Evolutionary conservation across 2,888 invertebrate species (phyloP).

Genomic region (Pomacea canaliculata): DNA sequence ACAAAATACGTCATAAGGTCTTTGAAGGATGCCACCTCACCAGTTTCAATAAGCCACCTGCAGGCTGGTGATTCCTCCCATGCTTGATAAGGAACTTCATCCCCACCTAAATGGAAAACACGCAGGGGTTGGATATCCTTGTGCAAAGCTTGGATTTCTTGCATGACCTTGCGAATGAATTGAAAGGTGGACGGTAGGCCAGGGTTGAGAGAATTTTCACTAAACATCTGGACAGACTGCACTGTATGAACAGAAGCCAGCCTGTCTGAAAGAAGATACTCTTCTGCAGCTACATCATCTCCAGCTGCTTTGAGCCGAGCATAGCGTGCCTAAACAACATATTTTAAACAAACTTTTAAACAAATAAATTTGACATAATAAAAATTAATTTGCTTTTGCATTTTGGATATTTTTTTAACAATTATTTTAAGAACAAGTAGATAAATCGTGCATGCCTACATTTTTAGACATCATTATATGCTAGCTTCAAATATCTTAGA

Average conservation of each 20-base stretch:
- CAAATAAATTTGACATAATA: no score
- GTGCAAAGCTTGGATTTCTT: conserved; percentile 50
- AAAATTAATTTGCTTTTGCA: no score
- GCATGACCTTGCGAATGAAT: conserved; percentile 61
- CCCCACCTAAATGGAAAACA: conserved; percentile 64
- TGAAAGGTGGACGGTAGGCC: conserved; percentile 60
- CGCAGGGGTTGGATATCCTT: conserved; percentile 52
- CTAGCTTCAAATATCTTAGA: no score
- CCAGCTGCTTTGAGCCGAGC: conserved; percentile 38
- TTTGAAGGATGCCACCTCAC: conserved; percentile 26
- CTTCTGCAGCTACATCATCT: conserved; percentile 38
- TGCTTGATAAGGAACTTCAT: conserved; percentile 59
- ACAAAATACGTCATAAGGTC: conserved; percentile 38
- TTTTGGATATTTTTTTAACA: no score
- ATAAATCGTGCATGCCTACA: no score
- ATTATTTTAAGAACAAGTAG: no score
- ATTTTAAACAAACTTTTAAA: background rate
- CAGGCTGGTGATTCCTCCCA: conserved; percentile 62
- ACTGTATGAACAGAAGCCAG: conserved; percentile 20
- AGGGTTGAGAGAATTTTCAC: conserved; percentile 65
- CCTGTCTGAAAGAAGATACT: conserved; percentile 30
- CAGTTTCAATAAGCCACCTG: conserved; percentile 33
- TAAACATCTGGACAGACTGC: conserved; percentile 62
- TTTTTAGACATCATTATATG: no score
- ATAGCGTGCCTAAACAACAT: conserved; percentile 40